Percentiles rank a stretch among this genome's conserved stretches.
Evolutionary conservation across 2,888 invertebrate species (phyloP).

Genomic region (Xanthia icteritia): DNA sequence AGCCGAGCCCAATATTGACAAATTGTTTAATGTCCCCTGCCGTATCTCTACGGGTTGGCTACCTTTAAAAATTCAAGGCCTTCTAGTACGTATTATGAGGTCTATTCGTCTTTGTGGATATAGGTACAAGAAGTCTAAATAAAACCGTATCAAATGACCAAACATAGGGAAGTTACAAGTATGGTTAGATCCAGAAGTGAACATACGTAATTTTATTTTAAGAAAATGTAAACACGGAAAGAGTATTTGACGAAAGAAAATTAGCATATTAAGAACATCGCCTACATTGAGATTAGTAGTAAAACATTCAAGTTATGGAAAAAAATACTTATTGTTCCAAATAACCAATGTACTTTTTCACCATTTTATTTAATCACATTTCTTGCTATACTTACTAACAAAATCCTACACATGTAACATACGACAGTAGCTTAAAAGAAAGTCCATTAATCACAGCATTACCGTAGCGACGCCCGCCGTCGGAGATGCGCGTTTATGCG

Average conservation of each 20-base stretch:
- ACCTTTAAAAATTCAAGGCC: constrained; percentile 17
- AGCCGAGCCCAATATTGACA: constrained; percentile 57
- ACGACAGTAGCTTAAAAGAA: constrained; percentile 57
- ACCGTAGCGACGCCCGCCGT: constrained; percentile 32
- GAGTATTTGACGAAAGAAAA: background rate
- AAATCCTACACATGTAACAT: constrained; percentile 15
- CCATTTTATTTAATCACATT: background rate
- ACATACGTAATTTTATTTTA: background rate
- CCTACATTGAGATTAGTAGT: background rate
- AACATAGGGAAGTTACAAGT: background rate
- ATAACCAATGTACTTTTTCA: background rate
- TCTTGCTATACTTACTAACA: background rate
- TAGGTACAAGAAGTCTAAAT: background rate
- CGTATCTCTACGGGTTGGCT: constrained; percentile 18
- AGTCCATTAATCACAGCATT: constrained; percentile 63
- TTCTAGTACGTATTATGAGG: constrained; percentile 15
- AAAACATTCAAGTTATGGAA: background rate
- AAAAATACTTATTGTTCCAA: background rate
- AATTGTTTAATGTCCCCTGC: constrained; percentile 55
- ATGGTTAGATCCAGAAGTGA: background rate
- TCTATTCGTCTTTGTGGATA: background rate
- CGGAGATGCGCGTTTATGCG: constrained; percentile 55
- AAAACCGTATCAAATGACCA: background rate
- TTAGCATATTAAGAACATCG: background rate
- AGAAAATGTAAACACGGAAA: background rate